These are phyloP conservation scores for Serilophus lunatus DNA, from an alignment of 2,113 vertebrate genomes.

Conservation along the genomic window DNA sequence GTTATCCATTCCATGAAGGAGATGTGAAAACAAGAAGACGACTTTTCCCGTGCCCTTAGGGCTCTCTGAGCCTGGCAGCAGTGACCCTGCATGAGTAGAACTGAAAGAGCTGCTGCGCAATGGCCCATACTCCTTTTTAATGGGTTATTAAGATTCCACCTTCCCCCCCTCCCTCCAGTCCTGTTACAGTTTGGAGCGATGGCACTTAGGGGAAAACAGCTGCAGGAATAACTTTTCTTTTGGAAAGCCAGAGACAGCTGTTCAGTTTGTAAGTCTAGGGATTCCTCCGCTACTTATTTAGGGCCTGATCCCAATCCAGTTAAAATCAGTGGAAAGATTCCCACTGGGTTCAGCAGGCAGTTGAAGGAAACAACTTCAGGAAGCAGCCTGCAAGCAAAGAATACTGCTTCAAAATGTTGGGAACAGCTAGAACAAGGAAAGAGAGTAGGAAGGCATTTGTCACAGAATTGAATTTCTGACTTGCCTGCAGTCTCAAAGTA, in stretches of 20 bases:
- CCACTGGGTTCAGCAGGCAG: neutral
- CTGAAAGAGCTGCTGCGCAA: slow-evolving; percentile 51
- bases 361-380: slow-evolving; percentile 18
- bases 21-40: slow-evolving; percentile 62
- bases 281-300: slow-evolving; percentile 7
- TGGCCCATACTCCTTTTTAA: slow-evolving; percentile 47
- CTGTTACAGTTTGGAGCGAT: slow-evolving; percentile 32
- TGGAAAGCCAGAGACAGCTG: neutral
- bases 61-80: slow-evolving; percentile 38
- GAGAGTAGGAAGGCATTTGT: slow-evolving; percentile 23
- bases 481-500: neutral
- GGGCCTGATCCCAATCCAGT: neutral
- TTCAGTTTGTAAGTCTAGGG: neutral
- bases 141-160: slow-evolving; percentile 62
- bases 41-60: slow-evolving; percentile 68
- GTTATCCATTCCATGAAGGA: slow-evolving; percentile 43
- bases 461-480: neutral
- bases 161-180: slow-evolving; percentile 35
- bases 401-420: slow-evolving; percentile 3
- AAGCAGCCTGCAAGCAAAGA: slow-evolving; percentile 9
- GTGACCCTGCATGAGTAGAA: slow-evolving; percentile 47
- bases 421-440: neutral
- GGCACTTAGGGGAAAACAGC: slow-evolving; percentile 40
- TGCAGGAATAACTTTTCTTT: slow-evolving; percentile 23
- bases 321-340: neutral